These are phyloP conservation scores for Plutomurus gul DNA, from an alignment of 1,140 invertebrate genomes.

Conservation along the genomic window DNA sequence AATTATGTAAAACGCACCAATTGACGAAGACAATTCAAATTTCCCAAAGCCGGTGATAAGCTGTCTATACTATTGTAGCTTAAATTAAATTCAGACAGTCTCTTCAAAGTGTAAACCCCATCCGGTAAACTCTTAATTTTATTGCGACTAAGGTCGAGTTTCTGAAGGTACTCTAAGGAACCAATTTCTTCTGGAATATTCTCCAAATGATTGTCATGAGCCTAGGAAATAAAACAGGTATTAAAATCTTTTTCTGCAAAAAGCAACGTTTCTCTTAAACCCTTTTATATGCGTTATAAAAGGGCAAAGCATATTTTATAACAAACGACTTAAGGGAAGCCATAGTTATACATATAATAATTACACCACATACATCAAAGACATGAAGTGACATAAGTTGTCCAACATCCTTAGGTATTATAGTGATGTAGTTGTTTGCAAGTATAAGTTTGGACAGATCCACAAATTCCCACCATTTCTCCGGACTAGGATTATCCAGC, in stretches of 20 bases:
- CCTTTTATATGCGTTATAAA: too few relatives aligned
- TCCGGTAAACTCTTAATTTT: constrained; percentile 56
- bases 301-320: neutral
- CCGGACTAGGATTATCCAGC: constrained; percentile 59
- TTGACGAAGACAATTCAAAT: constrained; percentile 58
- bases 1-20: constrained; percentile 57
- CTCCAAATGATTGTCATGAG: constrained; percentile 52
- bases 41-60: constrained; percentile 57
- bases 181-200: constrained; percentile 46
- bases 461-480: constrained; percentile 65
- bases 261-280: too few relatives aligned
- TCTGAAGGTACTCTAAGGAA: constrained; percentile 39
- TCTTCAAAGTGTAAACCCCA: constrained; percentile 55
- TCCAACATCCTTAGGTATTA: constrained; percentile 59
- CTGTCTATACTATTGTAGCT: constrained; percentile 59
- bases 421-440: constrained; percentile 61
- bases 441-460: constrained; percentile 63
- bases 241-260: neutral
- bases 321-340: too few relatives aligned
- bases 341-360: neutral
- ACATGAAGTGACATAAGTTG: constrained; percentile 59
- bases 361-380: constrained; percentile 65
- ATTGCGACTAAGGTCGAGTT: constrained; percentile 61
- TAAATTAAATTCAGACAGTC: constrained; percentile 57
- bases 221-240: constrained; percentile 33